A percentile compares a stretch with the other conserved stretches of the same genome.
These are phyloP conservation scores for Campoletis raptor DNA, from an alignment of 2,888 invertebrate genomes.

Conservation along the genomic window DNA sequence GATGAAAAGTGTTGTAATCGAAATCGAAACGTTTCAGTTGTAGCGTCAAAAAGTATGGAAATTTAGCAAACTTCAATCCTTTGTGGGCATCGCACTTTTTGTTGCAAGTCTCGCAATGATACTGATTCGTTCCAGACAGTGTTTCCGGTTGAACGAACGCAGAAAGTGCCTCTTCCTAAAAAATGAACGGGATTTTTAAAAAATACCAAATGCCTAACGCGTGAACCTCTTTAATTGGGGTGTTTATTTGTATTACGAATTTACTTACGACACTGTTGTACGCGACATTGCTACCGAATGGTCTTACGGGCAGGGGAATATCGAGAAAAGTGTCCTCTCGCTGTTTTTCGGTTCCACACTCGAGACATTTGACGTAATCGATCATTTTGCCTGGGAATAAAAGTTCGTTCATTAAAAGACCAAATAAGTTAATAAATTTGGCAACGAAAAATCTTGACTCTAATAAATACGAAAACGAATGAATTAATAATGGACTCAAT, in stretches of 20 bases:
- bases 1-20: constrained; percentile 93
- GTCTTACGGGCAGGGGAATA: constrained; percentile 93
- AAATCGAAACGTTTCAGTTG: constrained; percentile 96
- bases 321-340: constrained; percentile 94
- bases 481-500: neutral
- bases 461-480: neutral
- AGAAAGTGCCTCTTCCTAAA: constrained; percentile 91
- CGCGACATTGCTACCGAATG: constrained; percentile 91
- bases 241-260: neutral
- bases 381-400: constrained; percentile 89
- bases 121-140: constrained; percentile 93
- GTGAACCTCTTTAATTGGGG: neutral
- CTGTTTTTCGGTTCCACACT: constrained; percentile 93
- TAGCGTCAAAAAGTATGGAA: constrained; percentile 94
- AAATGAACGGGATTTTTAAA: constrained; percentile 11
- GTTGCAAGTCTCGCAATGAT: constrained; percentile 94
- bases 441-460: neutral
- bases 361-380: constrained; percentile 95
- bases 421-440: neutral
- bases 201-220: neutral
- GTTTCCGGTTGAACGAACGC: constrained; percentile 95
- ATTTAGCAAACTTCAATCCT: constrained; percentile 93
- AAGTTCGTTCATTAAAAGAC: constrained; percentile 26
- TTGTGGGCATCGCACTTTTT: constrained; percentile 96
- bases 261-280: constrained; percentile 90